Evolutionary conservation across 2,113 vertebrate species (phyloP).

Genomic region (Amblyopsis rosae): DNA sequence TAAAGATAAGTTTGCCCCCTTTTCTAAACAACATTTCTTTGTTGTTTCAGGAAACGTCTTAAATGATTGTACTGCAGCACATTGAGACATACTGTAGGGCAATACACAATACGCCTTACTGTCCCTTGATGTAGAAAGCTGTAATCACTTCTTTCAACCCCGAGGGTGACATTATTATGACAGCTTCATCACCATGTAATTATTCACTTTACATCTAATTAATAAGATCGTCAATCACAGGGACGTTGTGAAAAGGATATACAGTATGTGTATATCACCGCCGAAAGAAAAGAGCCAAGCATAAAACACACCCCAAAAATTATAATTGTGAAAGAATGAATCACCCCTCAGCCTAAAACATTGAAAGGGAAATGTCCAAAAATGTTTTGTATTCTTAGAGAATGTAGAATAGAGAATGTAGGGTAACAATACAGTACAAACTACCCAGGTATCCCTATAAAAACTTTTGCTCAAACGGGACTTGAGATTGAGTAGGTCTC

Average conservation of each 20-base stretch:
- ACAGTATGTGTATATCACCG: not conserved
- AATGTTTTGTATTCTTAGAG: no score
- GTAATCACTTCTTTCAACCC: constrained; percentile 49
- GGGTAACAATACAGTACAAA: no score
- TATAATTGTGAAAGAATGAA: no score
- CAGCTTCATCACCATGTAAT: constrained; percentile 61
- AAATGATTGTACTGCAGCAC: not conserved
- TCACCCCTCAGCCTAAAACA: no score
- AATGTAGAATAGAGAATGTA: no score
- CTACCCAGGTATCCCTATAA: no score
- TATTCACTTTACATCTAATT: constrained; percentile 53
- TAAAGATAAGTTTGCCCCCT: not conserved
- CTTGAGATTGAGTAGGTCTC: not conserved
- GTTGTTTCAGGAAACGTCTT: no score
- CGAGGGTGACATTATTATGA: constrained; percentile 44
- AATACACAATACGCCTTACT: constrained; percentile 5
- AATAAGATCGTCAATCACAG: constrained; percentile 28
- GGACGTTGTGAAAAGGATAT: not conserved
- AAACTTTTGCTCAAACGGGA: not conserved
- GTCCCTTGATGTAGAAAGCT: constrained; percentile 28
- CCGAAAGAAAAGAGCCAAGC: not conserved
- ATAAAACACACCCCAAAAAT: not conserved
- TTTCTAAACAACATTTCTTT: not conserved
- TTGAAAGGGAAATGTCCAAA: no score
- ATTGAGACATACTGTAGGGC: not conserved